Percentiles rank a stretch among this genome's conserved stretches.
These are phyloP conservation scores for Trachelus tabidus DNA, from an alignment of 2,888 invertebrate genomes.

Conservation along the genomic window DNA sequence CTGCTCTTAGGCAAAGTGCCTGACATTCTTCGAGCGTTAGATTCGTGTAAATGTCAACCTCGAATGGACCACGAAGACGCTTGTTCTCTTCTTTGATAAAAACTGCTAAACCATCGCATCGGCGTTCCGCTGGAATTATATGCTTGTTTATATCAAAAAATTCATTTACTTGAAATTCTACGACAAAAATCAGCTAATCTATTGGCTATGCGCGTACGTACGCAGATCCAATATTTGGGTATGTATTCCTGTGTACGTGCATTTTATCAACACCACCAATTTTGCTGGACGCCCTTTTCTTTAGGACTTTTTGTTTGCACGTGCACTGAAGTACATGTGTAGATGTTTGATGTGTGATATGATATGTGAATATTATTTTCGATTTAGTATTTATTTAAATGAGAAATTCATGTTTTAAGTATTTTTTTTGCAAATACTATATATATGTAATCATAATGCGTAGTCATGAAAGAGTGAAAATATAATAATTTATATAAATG, in stretches of 20 bases:
- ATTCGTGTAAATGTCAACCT: conserved; percentile 88
- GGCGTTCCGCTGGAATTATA: conserved; percentile 76
- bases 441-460: not conserved
- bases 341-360: too few relatives aligned
- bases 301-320: too few relatives aligned
- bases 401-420: not conserved
- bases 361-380: too few relatives aligned
- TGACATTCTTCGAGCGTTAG: conserved; percentile 90
- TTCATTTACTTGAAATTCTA: not conserved
- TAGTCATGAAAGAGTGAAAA: not conserved
- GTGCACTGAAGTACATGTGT: too few relatives aligned
- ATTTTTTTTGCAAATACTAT: not conserved
- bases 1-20: conserved; percentile 86
- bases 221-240: too few relatives aligned
- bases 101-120: conserved; percentile 87
- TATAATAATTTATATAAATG: not conserved
- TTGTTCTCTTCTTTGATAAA: conserved; percentile 93
- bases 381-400: too few relatives aligned
- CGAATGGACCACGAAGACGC: conserved; percentile 87
- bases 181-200: too few relatives aligned
- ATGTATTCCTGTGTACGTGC: too few relatives aligned
- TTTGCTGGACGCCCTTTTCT: too few relatives aligned
- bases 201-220: too few relatives aligned
- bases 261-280: too few relatives aligned
- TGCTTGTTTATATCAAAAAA: not conserved